Evolutionary conservation across 1,140 invertebrate genomes (phyloP).

Genomic region (Wiebesia pumilae): DNA sequence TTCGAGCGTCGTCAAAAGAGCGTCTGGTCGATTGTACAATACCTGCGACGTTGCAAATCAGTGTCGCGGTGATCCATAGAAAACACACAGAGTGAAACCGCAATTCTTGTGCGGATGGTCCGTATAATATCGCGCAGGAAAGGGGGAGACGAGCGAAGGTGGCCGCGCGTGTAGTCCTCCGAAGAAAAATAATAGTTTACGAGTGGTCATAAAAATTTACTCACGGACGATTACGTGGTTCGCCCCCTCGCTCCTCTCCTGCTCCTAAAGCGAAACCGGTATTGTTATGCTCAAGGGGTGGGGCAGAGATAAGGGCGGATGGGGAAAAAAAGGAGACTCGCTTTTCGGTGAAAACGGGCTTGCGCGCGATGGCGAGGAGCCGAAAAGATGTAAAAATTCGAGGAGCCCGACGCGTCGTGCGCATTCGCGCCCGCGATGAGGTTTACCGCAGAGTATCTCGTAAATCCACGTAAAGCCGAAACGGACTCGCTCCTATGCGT

Average conservation of each 20-base stretch:
- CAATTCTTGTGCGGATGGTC: neutral
- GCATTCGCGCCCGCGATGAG: constrained; percentile 15
- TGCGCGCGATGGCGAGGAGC: neutral
- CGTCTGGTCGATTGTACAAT: neutral
- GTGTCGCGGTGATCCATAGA: constrained; percentile 20
- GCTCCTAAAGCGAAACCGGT: neutral
- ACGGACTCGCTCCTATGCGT: neutral
- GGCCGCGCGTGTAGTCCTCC: neutral
- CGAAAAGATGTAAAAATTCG: constrained; percentile 40
- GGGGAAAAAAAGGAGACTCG: neutral
- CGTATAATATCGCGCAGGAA: neutral
- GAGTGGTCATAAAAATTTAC: constrained; percentile 46
- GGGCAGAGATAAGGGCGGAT: neutral
- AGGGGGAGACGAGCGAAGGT: neutral
- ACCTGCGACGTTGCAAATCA: constrained; percentile 8
- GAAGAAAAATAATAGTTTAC: constrained; percentile 40
- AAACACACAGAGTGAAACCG: constrained; percentile 38
- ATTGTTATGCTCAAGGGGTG: neutral
- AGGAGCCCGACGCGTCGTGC: neutral
- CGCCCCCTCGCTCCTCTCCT: no score
- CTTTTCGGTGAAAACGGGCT: constrained; percentile 17
- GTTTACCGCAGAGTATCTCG: constrained; percentile 36
- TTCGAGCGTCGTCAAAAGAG: neutral
- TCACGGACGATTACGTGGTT: constrained; percentile 13
- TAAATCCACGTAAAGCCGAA: constrained; percentile 1